Evolutionary conservation across 2,113 vertebrate species (phyloP).

Genomic region (Tragulus kanchil): DNA sequence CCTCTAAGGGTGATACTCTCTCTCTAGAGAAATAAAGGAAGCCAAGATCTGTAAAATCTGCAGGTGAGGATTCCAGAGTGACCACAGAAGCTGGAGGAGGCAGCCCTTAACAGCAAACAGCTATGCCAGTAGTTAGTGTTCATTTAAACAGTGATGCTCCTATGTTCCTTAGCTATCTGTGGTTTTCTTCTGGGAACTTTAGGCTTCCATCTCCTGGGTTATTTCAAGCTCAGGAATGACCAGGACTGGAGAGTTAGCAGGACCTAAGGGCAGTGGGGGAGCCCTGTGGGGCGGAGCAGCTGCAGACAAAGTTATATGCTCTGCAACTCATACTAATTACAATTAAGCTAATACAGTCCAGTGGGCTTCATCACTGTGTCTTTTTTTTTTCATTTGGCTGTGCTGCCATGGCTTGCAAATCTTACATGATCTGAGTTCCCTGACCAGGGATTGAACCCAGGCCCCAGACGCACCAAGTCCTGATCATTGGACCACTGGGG

Average conservation of each 20-base stretch:
- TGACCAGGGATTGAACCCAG: not conserved
- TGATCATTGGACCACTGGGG: not conserved
- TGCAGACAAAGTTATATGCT: not conserved
- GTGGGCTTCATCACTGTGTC: not conserved
- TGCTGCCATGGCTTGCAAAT: not conserved
- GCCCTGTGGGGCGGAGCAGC: not conserved
- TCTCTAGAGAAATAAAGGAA: not conserved
- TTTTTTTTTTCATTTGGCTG: not conserved
- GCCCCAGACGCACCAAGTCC: not conserved
- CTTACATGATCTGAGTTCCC: not conserved
- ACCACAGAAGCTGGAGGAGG: not conserved
- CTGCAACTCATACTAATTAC: not conserved
- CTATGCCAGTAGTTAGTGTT: not conserved
- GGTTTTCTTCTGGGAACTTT: not conserved
- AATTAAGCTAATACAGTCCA: not conserved
- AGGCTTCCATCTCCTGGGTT: not conserved
- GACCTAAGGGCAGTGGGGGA: too few relatives aligned
- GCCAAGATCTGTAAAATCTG: not conserved
- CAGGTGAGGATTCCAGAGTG: not conserved
- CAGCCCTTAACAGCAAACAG: not conserved
- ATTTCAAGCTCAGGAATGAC: not conserved
- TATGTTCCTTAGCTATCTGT: not conserved
- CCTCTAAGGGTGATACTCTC: not conserved
- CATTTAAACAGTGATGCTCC: not conserved
- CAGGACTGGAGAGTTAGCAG: not conserved